These are phyloP conservation scores for Aproaerema taeniolella DNA, from an alignment of 2,888 invertebrate genomes.

Conservation along the genomic window DNA sequence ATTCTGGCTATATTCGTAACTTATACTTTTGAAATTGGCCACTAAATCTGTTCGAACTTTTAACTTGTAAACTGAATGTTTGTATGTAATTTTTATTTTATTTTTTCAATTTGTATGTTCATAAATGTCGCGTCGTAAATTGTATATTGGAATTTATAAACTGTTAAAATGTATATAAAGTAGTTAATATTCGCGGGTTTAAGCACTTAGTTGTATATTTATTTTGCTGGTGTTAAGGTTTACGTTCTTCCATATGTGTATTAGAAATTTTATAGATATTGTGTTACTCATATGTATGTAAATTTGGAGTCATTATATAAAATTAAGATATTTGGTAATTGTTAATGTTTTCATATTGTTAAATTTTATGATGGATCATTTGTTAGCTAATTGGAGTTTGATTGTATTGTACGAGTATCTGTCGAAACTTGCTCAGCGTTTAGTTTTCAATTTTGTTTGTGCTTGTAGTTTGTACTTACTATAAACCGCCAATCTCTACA, in stretches of 20 bases:
- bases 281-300: slow-evolving; percentile 32
- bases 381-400: slow-evolving; percentile 42
- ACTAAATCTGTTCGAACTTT: neutral
- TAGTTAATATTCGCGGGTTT: slow-evolving; percentile 20
- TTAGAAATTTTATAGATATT: slow-evolving; percentile 17
- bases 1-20: slow-evolving; percentile 1
- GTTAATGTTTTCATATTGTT: slow-evolving; percentile 70
- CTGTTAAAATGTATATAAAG: slow-evolving; percentile 24
- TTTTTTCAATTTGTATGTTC: slow-evolving; percentile 1
- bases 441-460: neutral
- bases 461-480: slow-evolving; percentile 32
- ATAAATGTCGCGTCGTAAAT: slow-evolving; percentile 17
- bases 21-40: slow-evolving; percentile 5
- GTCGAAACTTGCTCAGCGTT: slow-evolving; percentile 3
- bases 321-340: slow-evolving; percentile 57
- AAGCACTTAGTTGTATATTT: slow-evolving; percentile 15
- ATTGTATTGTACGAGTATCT: slow-evolving; percentile 11
- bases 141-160: slow-evolving; percentile 24
- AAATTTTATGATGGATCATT: slow-evolving; percentile 60
- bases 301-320: slow-evolving; percentile 36
- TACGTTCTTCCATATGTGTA: slow-evolving; percentile 8
- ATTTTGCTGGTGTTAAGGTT: slow-evolving; percentile 16
- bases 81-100: slow-evolving; percentile 11
- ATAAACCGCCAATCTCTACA: slow-evolving; percentile 41
- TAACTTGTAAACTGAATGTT: neutral